Percentiles rank a stretch among this genome's conserved stretches.
phyloP scores from a whole-genome alignment of 2,113 vertebrate genomes.

The Oxygymnocypris stewartii region DNA sequence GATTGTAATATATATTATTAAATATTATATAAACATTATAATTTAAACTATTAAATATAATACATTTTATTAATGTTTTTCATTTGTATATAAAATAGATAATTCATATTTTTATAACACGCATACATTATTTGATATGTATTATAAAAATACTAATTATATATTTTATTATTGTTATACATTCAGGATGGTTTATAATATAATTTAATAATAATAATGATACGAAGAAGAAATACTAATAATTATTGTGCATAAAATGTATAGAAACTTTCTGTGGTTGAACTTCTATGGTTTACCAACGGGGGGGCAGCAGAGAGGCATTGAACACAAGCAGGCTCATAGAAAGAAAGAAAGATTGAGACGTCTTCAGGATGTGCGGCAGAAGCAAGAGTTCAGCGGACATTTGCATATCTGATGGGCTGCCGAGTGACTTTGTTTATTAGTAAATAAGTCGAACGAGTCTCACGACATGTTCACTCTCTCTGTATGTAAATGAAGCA shows the following conservation, averaged over 20 bases:
- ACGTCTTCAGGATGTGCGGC: not conserved
- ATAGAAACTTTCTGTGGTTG: not conserved
- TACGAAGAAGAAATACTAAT: too few relatives aligned
- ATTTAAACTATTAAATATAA: too few relatives aligned
- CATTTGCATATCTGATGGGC: not conserved
- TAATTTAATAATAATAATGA: too few relatives aligned
- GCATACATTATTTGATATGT: too few relatives aligned
- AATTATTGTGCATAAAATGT: not conserved
- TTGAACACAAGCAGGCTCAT: not conserved
- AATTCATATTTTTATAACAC: too few relatives aligned
- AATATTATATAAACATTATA: too few relatives aligned
- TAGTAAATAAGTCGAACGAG: not conserved
- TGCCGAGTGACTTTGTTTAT: not conserved
- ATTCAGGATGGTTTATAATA: too few relatives aligned
- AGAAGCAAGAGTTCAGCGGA: not conserved
- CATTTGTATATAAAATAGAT: too few relatives aligned
- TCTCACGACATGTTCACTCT: not conserved
- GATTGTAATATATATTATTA: too few relatives aligned
- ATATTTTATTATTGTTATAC: not conserved
- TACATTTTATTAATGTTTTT: too few relatives aligned
- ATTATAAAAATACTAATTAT: not conserved
- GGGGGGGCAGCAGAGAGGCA: conserved; percentile 82
- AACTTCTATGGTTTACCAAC: conserved; percentile 50
- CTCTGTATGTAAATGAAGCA: not conserved
- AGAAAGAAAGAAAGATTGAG: not conserved